A percentile compares a stretch with the other conserved stretches of the same genome.
Evolutionary conservation across 2,797 vertebrate species (phyloP).

Genomic region (Erethizon dorsatum): DNA sequence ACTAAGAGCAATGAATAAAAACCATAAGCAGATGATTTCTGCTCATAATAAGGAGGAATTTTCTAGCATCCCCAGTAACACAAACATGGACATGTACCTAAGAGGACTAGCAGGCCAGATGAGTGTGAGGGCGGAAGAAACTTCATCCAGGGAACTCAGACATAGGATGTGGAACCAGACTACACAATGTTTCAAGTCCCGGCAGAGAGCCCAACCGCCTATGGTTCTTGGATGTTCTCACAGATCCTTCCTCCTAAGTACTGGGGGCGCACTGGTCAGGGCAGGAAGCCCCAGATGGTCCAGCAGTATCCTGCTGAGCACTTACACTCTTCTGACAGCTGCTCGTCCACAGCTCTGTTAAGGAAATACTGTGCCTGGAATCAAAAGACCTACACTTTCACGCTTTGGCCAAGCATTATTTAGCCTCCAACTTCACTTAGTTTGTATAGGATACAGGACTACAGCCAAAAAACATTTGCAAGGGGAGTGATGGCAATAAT

Average conservation of each 20-base stretch:
- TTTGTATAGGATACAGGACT: not conserved
- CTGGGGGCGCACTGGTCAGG: slow-evolving; percentile 40
- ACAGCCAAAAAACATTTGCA: not conserved
- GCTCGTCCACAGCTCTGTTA: not conserved
- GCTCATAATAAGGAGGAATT: not conserved
- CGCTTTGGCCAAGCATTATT: not conserved
- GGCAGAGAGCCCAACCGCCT: not conserved
- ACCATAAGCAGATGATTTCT: not conserved
- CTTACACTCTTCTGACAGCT: slow-evolving; percentile 47
- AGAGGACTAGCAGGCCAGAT: not conserved
- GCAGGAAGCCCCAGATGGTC: slow-evolving; percentile 58
- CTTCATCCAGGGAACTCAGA: not conserved
- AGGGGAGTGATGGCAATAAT: not conserved
- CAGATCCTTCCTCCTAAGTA: slow-evolving; percentile 26
- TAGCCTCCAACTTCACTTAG: not conserved
- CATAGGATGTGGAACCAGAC: not conserved
- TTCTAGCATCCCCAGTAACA: not conserved
- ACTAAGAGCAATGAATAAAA: not conserved
- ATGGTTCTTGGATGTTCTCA: slow-evolving; percentile 28
- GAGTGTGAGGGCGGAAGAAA: not conserved
- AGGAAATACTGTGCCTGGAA: slow-evolving; percentile 30
- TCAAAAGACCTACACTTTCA: not conserved
- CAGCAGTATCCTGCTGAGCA: slow-evolving; percentile 51
- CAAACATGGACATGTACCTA: not conserved
- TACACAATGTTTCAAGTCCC: not conserved